phyloP scores from a whole-genome alignment of 2,888 invertebrate species.

The Coelopa pilipes region DNA sequence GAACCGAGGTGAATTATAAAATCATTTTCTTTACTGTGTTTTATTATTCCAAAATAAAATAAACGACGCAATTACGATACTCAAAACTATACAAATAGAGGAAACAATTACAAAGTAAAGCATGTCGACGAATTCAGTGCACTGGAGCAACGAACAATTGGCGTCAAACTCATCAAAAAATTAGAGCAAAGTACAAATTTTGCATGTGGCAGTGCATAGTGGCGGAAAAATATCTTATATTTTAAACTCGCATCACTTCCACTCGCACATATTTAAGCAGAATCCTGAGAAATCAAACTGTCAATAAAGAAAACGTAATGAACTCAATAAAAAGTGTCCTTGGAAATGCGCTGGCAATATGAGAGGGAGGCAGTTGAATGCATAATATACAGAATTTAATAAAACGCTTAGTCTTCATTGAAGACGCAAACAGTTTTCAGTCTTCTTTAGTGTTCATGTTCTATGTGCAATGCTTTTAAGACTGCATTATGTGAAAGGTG shows the following conservation, averaged over 20 bases:
- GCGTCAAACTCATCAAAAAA: not conserved
- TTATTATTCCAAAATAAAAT: not conserved
- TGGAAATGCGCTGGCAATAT: not conserved
- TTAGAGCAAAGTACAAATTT: too few relatives aligned
- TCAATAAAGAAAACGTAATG: not conserved
- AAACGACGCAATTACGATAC: not conserved
- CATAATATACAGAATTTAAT: slow-evolving; percentile 7
- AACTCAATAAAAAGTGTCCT: not conserved
- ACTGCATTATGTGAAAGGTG: slow-evolving; percentile 2
- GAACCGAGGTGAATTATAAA: too few relatives aligned
- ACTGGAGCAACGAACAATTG: not conserved
- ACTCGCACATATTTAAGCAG: not conserved
- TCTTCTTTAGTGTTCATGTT: slow-evolving; percentile 3
- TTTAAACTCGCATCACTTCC: not conserved
- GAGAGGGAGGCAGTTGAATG: not conserved
- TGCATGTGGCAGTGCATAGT: too few relatives aligned
- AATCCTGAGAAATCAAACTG: not conserved
- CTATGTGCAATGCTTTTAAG: slow-evolving; percentile 23
- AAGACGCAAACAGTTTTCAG: slow-evolving; percentile 5
- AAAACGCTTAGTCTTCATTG: not conserved
- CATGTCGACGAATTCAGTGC: not conserved
- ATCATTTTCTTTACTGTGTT: not conserved
- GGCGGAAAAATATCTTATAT: too few relatives aligned
- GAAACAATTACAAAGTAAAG: not conserved
- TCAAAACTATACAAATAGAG: too few relatives aligned